Percentiles rank a stretch among this genome's conserved stretches.
Conservation (phyloP, 2,888 invertebrate species). For the Blastobasis adustella region DNA sequence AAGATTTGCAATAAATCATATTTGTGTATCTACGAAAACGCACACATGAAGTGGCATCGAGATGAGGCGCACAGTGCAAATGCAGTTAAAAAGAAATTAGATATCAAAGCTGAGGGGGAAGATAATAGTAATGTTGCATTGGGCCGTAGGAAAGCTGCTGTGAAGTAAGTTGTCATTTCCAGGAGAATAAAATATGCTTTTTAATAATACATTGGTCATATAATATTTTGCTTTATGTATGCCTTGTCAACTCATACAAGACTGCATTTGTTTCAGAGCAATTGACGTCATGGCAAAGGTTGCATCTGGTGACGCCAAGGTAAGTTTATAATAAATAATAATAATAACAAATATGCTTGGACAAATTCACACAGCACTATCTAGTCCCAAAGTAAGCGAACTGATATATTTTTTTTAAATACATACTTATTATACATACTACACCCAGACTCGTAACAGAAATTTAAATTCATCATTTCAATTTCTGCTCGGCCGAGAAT, state of each 20-base stretch:
- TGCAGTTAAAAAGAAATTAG: slow-evolving; percentile 8
- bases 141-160: slow-evolving; percentile 44
- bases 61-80: slow-evolving; percentile 36
- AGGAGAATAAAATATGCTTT: too few relatives aligned
- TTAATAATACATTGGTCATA: too few relatives aligned
- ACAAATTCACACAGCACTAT: too few relatives aligned
- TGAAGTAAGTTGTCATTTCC: slow-evolving; percentile 32
- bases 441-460: too few relatives aligned
- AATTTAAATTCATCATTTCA: too few relatives aligned
- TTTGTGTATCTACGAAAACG: slow-evolving; percentile 72
- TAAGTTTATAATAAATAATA: too few relatives aligned
- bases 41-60: slow-evolving; percentile 69
- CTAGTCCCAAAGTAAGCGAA: too few relatives aligned
- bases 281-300: slow-evolving; percentile 45
- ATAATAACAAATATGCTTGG: too few relatives aligned
- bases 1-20: slow-evolving; percentile 64
- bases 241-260: not conserved
- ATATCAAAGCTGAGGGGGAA: slow-evolving; percentile 7
- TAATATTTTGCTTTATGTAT: not conserved
- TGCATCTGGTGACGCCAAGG: slow-evolving; percentile 4
- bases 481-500: too few relatives aligned
- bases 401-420: too few relatives aligned
- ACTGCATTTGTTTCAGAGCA: slow-evolving; percentile 41
- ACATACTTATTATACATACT: too few relatives aligned
- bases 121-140: too few relatives aligned